Evolutionary conservation across 2,797 vertebrate species (phyloP), one percentile per base, ranked within the genome.

Genomic region (Peromyscus eremicus): DNA sequence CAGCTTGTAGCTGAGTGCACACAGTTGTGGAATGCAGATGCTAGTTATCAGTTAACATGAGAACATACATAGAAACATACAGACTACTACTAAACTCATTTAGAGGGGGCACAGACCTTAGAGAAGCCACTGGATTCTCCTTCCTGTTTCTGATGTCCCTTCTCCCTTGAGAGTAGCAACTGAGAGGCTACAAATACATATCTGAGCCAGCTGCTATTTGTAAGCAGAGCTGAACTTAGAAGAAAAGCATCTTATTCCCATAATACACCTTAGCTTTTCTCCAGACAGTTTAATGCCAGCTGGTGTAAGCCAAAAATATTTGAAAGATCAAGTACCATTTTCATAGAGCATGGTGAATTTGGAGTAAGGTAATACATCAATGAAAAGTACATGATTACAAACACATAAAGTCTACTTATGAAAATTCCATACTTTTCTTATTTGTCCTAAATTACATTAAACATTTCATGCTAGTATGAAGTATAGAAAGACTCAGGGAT

Each of bases 321-420:
- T 92, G 52, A 86, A 92, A 32, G 5, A 14, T 77, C 80, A 90
- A 76, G 55, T 57, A 70, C 5, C 55, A 49, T 87, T 86, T 96
- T 83, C n/a, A 62, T 49, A 76, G 25, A 93, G n/a, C 70, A 64
- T n/a, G 16, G 16, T 75, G 40, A 79, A 89, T 92, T 85, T n/a
- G 17, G n/a, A 95, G 32, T 77, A 93, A 52, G 19, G 55, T 5
- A 34, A 27, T 86, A 75, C 25, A 66, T 83, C 10, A 82, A 62
- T 77, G 92, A 66, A 55, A 83, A 64, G 12, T 23, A 14, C 9
- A n/a, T 37, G 49, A 13, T 0, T n/a, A n/a, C 2, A n/a, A 73
- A 77, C 10, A 88, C 34, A 91, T 88, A 79, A 19, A 23, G 32
- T 57, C 7, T 92, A 27, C 40, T 34, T 43, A 70, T n/a, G 27